These are phyloP conservation scores for Drosophila tropicalis DNA, from an alignment of 1,140 invertebrate genomes.

Conservation along the genomic window DNA sequence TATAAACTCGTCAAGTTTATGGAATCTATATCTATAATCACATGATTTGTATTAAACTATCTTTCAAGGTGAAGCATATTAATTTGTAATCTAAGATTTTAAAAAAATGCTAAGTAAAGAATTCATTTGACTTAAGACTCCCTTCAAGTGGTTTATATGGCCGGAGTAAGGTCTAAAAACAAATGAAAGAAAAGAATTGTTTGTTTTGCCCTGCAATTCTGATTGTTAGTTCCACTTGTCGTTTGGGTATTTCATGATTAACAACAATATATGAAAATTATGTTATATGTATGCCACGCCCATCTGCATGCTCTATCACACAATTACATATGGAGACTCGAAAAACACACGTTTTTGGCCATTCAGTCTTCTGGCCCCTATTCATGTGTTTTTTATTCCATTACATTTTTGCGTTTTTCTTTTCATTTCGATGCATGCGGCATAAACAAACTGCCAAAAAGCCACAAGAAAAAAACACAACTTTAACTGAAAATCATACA, in stretches of 20 bases:
- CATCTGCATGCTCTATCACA: conserved; percentile 41
- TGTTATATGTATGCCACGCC: conserved; percentile 61
- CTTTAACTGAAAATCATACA: conserved; percentile 71
- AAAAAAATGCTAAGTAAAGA: no score
- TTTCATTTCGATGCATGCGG: conserved; percentile 10
- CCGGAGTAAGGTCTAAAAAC: no score
- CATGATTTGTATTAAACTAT: no score
- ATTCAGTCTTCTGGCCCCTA: not conserved
- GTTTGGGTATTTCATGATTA: conserved; percentile 31
- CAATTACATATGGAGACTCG: conserved; percentile 42
- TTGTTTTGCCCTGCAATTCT: not conserved
- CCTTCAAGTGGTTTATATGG: no score
- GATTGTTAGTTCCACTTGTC: not conserved
- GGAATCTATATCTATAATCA: no score
- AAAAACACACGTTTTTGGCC: not conserved
- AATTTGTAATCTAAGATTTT: no score
- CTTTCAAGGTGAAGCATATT: no score
- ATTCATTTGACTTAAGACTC: no score
- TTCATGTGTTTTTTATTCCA: not conserved
- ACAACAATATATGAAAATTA: conserved; percentile 51
- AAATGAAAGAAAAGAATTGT: no score
- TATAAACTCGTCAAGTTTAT: no score
- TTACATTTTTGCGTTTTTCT: conserved; percentile 2
- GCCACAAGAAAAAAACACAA: conserved; percentile 36
- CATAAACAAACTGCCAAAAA: conserved; percentile 20